Percentiles rank a stretch among this genome's conserved stretches.
Evolutionary conservation across 1,140 invertebrate species (phyloP).

Genomic region (Drosophila repleta): DNA sequence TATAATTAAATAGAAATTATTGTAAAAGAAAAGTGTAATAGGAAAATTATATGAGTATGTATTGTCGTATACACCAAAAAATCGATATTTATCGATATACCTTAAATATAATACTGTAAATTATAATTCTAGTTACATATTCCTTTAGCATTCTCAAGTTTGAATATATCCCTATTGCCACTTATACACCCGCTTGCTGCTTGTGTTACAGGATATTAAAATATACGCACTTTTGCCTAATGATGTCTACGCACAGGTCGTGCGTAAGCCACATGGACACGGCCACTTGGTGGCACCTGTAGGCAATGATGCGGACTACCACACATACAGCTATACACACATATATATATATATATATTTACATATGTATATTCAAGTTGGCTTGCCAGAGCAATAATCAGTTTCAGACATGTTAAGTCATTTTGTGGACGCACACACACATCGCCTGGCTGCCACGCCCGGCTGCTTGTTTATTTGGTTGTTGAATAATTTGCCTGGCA

Average conservation of each 20-base stretch:
- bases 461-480: conserved; percentile 30
- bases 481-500: conserved; percentile 59
- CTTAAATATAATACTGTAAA: neutral
- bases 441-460: conserved; percentile 12
- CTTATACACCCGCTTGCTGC: too few species aligned
- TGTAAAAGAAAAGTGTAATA: neutral
- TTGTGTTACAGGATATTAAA: conserved; percentile 28
- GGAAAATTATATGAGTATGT: neutral
- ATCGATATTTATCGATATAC: neutral
- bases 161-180: too few species aligned
- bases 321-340: neutral
- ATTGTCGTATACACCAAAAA: too few species aligned
- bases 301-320: conserved; percentile 11
- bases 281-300: conserved; percentile 23
- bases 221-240: conserved; percentile 50
- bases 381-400: conserved; percentile 69
- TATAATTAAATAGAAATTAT: too few species aligned
- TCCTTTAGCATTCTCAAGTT: too few species aligned
- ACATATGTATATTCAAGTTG: conserved; percentile 4
- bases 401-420: conserved; percentile 74
- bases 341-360: neutral
- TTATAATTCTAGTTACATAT: too few species aligned
- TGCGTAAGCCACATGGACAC: conserved; percentile 36
- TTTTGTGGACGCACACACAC: conserved; percentile 49
- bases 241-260: conserved; percentile 62